These are phyloP conservation scores for Lumbricus terrestris DNA, from an alignment of 2,888 invertebrate species.

Conservation along the genomic window DNA sequence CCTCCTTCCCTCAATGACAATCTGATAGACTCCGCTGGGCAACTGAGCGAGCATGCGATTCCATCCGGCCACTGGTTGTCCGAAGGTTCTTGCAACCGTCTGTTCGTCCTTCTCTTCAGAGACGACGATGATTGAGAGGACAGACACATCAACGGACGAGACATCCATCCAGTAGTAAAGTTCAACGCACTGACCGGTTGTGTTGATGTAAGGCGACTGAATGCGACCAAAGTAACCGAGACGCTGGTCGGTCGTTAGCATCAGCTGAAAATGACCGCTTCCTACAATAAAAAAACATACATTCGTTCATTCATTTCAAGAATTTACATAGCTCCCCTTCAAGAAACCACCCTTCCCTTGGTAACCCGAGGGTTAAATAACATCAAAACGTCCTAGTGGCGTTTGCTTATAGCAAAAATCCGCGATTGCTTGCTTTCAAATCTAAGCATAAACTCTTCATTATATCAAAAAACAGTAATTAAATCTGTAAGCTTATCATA, in stretches of 20 bases:
- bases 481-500: too few species aligned
- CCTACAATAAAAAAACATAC: background rate
- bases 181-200: conserved; percentile 18
- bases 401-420: too few species aligned
- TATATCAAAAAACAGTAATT: too few species aligned
- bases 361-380: too few species aligned
- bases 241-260: conserved; percentile 10
- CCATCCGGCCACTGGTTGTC: background rate
- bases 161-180: conserved; percentile 19
- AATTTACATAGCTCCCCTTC: too few species aligned
- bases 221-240: background rate
- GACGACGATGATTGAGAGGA: conserved; percentile 13
- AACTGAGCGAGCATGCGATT: background rate
- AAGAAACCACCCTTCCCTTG: too few species aligned
- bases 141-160: background rate
- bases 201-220: conserved; percentile 14
- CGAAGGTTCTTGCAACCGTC: background rate
- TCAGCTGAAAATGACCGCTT: background rate
- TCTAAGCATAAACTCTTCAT: too few species aligned
- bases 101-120: conserved; percentile 14
- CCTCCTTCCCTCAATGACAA: background rate
- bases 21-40: background rate
- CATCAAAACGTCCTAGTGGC: too few species aligned
- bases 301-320: too few species aligned
- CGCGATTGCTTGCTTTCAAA: too few species aligned